A percentile compares a stretch with the other conserved stretches of the same genome.
Evolutionary conservation across 2,113 vertebrate species (phyloP).

Genomic region (Anolis carolinensis): DNA sequence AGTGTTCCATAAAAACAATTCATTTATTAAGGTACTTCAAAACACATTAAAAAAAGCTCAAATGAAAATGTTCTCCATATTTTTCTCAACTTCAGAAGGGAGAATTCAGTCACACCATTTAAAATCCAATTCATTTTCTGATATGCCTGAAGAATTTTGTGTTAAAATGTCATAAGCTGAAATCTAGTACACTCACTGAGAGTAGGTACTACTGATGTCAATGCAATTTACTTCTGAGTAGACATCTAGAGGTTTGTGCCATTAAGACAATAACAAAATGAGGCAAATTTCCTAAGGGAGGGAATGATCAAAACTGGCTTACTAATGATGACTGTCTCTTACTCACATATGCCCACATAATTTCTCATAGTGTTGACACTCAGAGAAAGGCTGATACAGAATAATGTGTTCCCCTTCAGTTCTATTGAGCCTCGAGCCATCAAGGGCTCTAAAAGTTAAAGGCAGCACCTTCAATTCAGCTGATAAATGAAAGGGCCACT

Average conservation of each 20-base stretch:
- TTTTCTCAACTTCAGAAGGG: neutral
- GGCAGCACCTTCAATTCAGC: neutral
- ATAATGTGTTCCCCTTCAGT: neutral
- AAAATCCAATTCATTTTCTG: neutral
- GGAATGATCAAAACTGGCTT: neutral
- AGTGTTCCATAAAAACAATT: neutral
- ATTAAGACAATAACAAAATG: neutral
- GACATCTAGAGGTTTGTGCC: neutral
- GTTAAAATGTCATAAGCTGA: neutral
- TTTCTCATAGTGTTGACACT: neutral
- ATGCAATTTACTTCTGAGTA: neutral
- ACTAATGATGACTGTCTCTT: neutral
- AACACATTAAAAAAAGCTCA: neutral
- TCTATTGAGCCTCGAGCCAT: neutral
- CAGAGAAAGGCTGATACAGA: neutral
- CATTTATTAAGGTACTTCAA: neutral
- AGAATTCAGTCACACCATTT: neutral
- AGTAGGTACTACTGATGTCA: neutral
- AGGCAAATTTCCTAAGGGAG: neutral
- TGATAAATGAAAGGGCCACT: no score
- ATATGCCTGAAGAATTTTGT: neutral
- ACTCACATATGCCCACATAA: neutral
- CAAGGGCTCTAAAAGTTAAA: neutral
- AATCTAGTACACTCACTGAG: neutral
- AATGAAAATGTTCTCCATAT: neutral